Percentiles rank a stretch among this genome's conserved stretches.
Evolutionary conservation across 2,888 invertebrate species (phyloP).

Genomic region (Epinotia demarniana): DNA sequence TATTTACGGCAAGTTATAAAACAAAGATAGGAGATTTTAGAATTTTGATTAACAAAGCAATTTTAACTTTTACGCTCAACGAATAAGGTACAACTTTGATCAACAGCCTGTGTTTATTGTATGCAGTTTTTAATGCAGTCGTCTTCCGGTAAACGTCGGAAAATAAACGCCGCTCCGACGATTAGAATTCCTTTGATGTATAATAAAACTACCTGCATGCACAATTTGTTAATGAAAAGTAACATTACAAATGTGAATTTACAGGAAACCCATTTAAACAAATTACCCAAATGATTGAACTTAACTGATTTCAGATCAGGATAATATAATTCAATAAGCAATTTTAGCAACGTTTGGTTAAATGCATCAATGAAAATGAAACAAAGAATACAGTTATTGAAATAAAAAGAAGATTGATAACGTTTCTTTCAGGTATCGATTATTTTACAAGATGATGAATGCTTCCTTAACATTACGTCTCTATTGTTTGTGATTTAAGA

Average conservation of each 20-base stretch:
- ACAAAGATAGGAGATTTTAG: slow-evolving; percentile 1
- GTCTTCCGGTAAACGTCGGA: slow-evolving; percentile 36
- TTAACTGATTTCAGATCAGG: too few species aligned
- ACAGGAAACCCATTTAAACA: background rate
- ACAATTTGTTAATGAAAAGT: background rate
- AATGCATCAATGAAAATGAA: too few species aligned
- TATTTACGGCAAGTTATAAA: slow-evolving; percentile 27
- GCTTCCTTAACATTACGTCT: too few species aligned
- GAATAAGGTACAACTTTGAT: background rate
- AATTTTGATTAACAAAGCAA: background rate
- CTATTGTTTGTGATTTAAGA: background rate
- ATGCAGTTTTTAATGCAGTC: slow-evolving; percentile 41
- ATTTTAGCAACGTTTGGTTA: too few species aligned
- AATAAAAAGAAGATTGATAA: too few species aligned
- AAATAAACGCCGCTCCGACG: slow-evolving; percentile 28
- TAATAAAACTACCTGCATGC: slow-evolving; percentile 21
- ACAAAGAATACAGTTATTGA: too few species aligned
- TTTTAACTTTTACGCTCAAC: background rate
- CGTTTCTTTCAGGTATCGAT: too few species aligned
- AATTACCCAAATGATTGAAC: too few species aligned
- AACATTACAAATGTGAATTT: background rate
- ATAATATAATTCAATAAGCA: too few species aligned
- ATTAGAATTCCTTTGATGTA: slow-evolving; percentile 32
- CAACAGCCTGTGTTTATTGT: slow-evolving; percentile 18
- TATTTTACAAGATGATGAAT: too few species aligned